Conservation (phyloP, 2,888 invertebrate species). For the Sabatieria punctata region DNA sequence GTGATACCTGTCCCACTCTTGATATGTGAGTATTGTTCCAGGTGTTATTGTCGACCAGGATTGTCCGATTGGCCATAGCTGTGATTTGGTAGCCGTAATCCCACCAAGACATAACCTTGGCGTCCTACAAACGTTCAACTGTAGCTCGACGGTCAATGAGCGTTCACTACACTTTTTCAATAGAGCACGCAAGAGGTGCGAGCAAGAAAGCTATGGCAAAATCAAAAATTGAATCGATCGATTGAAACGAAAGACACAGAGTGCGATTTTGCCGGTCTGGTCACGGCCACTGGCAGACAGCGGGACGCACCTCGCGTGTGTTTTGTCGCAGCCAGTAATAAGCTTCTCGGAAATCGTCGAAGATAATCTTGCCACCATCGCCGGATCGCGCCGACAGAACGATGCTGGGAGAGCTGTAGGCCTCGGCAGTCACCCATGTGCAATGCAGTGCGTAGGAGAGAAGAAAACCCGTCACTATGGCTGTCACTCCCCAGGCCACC, state of each 20-base stretch:
- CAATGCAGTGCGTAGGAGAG: constrained; percentile 83
- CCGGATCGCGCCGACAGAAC: constrained; percentile 45
- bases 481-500: constrained; percentile 66
- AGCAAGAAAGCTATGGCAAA: constrained; percentile 2
- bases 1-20: constrained; percentile 71
- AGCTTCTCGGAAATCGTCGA: constrained; percentile 95
- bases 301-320: constrained; percentile 51
- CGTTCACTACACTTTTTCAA: no score
- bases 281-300: constrained; percentile 1
- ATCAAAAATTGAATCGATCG: constrained; percentile 1
- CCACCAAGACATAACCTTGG: constrained; percentile 99
- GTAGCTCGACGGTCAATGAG: no score
- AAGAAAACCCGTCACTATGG: constrained; percentile 46
- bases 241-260: constrained; percentile 1
- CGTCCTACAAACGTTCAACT: constrained; percentile 60
- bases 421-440: constrained; percentile 96
- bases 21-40: constrained; percentile 99
- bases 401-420: constrained; percentile 93
- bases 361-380: constrained; percentile 74
- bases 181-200: neutral
- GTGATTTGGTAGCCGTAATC: constrained; percentile 95
- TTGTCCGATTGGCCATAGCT: constrained; percentile 94
- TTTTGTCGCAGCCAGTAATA: constrained; percentile 97
- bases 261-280: neutral
- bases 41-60: constrained; percentile 94